These are phyloP conservation scores for Callipepla californica DNA, from an alignment of 2,113 vertebrate species.

Conservation along the genomic window DNA sequence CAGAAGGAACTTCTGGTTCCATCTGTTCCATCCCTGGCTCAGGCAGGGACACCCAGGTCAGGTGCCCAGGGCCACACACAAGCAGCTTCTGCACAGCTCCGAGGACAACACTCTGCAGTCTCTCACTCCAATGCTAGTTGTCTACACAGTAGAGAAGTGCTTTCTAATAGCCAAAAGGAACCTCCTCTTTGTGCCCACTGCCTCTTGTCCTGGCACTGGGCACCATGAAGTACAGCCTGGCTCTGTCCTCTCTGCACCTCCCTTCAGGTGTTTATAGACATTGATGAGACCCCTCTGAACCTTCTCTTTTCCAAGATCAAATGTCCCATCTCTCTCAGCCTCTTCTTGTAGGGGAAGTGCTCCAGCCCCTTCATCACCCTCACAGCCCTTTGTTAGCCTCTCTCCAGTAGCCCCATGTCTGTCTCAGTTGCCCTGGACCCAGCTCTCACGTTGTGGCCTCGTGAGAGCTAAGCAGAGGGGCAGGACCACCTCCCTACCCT, in stretches of 20 bases:
- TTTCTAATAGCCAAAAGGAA: neutral
- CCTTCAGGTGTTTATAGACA: neutral
- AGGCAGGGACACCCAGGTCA: neutral
- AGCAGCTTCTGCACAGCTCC: neutral
- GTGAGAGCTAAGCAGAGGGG: no score
- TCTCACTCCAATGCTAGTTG: neutral
- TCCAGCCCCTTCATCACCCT: neutral
- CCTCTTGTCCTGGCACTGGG: neutral
- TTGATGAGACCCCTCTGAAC: neutral
- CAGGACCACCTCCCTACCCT: no score
- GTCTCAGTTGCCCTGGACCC: no score
- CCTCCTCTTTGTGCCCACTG: neutral
- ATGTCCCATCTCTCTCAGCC: neutral
- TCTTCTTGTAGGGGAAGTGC: no score
- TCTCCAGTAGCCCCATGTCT: no score
- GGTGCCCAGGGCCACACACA: neutral
- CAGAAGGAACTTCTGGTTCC: neutral
- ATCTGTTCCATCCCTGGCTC: neutral
- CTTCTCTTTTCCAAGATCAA: neutral
- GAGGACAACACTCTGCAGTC: neutral
- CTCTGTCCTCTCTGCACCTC: neutral
- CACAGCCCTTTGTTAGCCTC: no score
- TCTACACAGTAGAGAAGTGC: neutral
- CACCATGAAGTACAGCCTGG: no score
- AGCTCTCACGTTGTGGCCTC: no score